phyloP scores from a whole-genome alignment of 2,888 invertebrate species.

The Pherbina coryleti region DNA sequence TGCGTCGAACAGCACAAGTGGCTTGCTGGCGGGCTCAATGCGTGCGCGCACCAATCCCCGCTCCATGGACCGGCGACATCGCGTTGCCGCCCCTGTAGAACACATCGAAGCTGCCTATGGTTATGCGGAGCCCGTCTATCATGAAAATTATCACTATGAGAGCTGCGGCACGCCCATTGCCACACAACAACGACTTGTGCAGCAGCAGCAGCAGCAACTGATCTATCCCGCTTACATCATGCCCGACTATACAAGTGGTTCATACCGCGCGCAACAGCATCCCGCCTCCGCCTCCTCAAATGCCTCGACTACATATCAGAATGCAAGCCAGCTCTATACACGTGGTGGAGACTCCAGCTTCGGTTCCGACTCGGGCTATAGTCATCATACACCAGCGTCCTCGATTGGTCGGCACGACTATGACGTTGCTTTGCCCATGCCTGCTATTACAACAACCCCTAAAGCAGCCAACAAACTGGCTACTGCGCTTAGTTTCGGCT shows the following conservation, averaged over 20 bases:
- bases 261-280: constrained; percentile 41
- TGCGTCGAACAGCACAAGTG: constrained; percentile 57
- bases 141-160: constrained; percentile 85
- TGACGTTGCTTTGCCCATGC: constrained; percentile 53
- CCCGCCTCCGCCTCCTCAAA: constrained; percentile 38
- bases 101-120: constrained; percentile 64
- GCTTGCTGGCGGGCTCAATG: constrained; percentile 56
- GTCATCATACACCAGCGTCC: constrained; percentile 73
- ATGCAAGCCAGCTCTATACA: constrained; percentile 72
- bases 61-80: constrained; percentile 63
- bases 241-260: constrained; percentile 54
- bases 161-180: constrained; percentile 57
- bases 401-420: constrained; percentile 65
- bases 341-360: constrained; percentile 79
- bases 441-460: constrained; percentile 48
- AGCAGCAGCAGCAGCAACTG: constrained; percentile 40
- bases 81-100: constrained; percentile 59
- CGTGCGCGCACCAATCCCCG: constrained; percentile 66
- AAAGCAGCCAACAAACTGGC: constrained; percentile 59
- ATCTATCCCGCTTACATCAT: constrained; percentile 56
- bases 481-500: constrained; percentile 63
- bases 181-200: constrained; percentile 32
- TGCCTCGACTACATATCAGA: constrained; percentile 47
- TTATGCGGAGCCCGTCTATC: constrained; percentile 79
- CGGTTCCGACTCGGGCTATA: constrained; percentile 88